Evolutionary conservation across 2,113 vertebrate genomes (phyloP), one percentile per base, ranked within the genome.

Genomic region (Phainopepla nitens): DNA sequence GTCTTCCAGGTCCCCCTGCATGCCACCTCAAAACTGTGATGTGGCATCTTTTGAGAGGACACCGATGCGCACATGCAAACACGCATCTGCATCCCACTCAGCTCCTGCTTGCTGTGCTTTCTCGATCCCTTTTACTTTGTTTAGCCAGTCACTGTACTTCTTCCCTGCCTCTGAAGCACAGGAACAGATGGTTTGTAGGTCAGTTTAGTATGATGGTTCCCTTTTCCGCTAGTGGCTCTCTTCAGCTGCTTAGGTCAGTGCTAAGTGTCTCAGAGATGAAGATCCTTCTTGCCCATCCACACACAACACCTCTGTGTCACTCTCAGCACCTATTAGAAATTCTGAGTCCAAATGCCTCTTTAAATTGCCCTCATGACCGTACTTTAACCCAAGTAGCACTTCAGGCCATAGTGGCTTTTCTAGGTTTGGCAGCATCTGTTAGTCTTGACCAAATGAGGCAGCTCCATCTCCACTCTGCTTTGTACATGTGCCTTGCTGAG

Each of bases 381-480:
- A 44, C 82, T 93, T 89, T 87, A 95, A 95, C 84, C 82, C 72
- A 81, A 84, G 76, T 1, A 94, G 79, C 72, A 58, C 80, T 94
- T 96, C 89, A 86, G 61, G 33, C 68, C 56, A 10, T 13, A 60
- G 88, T 79, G 82, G 45, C 76, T 90, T 69, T 93, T 87, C 65
- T 41, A 75, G 42, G 50, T 89, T 87, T 56, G 33, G 51, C 66
- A 78, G 53, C 76, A 39, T 92, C 87, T 82, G 22, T 75, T 82
- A 71, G 42, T 45, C 87, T 65, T 87, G 79, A 80, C 41, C 27
- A 75, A 75, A 88, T 33, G 78, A 76, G 50, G 57, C 47, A 82
- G 41, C 45, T 75, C 47, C 69, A 35, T 72, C 50, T 83, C 58
- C 29, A 6, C 33, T 87, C 62, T 45, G 24, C 49, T 82, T 53